Conservation (phyloP, 2,797 vertebrate genomes). For the Poeciliopsis gracilis region DNA sequence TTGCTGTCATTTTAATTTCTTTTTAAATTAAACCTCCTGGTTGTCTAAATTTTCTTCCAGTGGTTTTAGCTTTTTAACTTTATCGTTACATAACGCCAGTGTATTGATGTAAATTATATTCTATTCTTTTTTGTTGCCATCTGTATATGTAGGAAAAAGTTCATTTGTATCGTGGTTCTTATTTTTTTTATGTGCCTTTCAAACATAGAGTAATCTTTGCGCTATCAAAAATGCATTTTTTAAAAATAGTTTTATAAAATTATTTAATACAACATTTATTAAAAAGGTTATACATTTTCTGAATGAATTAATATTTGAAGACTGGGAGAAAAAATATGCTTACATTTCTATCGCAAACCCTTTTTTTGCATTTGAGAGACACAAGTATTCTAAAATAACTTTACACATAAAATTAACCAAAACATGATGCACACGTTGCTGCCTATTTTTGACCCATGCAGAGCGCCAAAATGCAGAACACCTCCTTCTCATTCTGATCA, state of each 20-base stretch:
- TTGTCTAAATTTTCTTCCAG: not conserved
- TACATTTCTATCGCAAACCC: no score
- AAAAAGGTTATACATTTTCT: not conserved
- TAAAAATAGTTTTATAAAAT: no score
- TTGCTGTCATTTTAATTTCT: not conserved
- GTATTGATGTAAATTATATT: not conserved
- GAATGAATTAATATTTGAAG: not conserved
- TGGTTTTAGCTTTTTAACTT: not conserved
- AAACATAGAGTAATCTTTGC: not conserved
- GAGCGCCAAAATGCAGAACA: not conserved
- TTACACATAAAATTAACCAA: not conserved
- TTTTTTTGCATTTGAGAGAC: not conserved
- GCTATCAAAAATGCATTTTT: not conserved
- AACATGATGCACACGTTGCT: not conserved
- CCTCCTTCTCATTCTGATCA: not conserved
- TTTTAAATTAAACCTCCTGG: not conserved
- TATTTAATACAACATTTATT: not conserved
- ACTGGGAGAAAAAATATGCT: no score
- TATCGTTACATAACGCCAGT: not conserved
- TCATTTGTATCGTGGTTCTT: not conserved
- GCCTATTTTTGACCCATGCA: not conserved
- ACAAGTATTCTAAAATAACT: not conserved
- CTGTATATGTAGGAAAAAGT: not conserved
- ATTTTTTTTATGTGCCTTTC: not conserved
- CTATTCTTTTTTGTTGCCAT: not conserved